Base-by-base conservation (phyloP, 2,888 invertebrate species). In the Cyrtodaria siliqua region DNA sequence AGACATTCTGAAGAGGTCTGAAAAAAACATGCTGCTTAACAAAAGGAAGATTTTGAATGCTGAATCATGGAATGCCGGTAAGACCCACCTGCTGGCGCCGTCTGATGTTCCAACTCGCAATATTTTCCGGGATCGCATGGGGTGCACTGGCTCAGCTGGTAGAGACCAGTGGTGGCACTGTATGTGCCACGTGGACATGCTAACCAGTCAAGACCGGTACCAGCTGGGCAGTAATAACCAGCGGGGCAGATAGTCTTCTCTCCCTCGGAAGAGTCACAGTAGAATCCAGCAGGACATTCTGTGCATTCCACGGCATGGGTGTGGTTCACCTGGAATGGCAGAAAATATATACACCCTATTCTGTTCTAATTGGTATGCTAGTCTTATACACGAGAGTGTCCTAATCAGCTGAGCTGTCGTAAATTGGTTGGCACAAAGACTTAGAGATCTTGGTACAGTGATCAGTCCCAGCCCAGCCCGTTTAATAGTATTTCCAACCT, bases 161-260 rank as follows among this genome's bases (percentile, higher is more conserved):
- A 87, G 24, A 91, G 81, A 16, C 90, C 91, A 2, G 67, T 53
- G 9, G 86, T 84, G 60, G 89, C 87, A 66, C 91, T 91, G 87
- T 90, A 92, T 0, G 90, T 91, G 6, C 92, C 92, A 12, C 91
- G 74, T 0, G 92, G 91, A 73, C 92, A 92, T 0, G 91, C 79
- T 78, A 83, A 75, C 89, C 88, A 89, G 86, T 91, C 89, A n/a
- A 87, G 66, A 2, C 91, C 89, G 1, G 91, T 92, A 14, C 91
- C 91, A 12, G 82, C 86, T 2, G 91, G 91, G 73, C 92, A 92
- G 83, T 86, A 92, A 78, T 92, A 91, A 26, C 92, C 92, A 1
- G 66, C 66, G 0, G 91, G 92, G 70, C 92, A 92, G 27, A 87
- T 83, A 14, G 73, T 83, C 74, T 83, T 86, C 77, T 87, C 80